Conservation (phyloP, 2,888 invertebrate genomes). For the Gortyna flavago region DNA sequence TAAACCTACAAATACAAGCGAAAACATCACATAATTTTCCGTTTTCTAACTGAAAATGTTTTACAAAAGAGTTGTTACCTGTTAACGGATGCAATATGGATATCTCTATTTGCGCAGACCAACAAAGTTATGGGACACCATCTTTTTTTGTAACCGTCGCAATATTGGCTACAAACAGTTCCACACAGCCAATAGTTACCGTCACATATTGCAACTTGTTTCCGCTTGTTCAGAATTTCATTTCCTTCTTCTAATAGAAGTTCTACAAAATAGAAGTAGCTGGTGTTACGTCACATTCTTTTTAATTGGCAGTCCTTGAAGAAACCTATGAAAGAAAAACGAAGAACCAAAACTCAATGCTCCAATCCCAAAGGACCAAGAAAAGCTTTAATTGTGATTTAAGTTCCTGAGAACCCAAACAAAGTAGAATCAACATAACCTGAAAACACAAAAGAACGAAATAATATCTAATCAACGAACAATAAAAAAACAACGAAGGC, state of each 20-base stretch:
- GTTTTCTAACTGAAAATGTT: not conserved
- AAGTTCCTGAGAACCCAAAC: not conserved
- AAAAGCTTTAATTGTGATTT: not conserved
- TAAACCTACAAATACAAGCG: not conserved
- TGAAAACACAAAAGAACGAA: not conserved
- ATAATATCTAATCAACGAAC: not conserved
- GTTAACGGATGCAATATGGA: not conserved
- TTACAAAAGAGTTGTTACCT: not conserved
- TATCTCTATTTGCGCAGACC: not conserved
- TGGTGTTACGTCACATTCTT: constrained; percentile 1
- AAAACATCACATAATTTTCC: not conserved
- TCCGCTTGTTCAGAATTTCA: constrained; percentile 36
- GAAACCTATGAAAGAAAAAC: not conserved
- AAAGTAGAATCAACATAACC: not conserved
- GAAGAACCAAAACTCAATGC: not conserved
- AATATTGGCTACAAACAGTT: constrained; percentile 35
- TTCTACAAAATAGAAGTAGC: not conserved
- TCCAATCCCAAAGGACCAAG: not conserved
- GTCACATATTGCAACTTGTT: constrained; percentile 34
- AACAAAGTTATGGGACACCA: constrained; percentile 12
- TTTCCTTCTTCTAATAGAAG: constrained; percentile 19
- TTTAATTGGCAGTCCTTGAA: not conserved
- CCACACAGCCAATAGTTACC: constrained; percentile 20
- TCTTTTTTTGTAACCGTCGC: constrained; percentile 20
- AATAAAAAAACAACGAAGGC: constrained; percentile 21